phyloP scores from a whole-genome alignment of 2,113 vertebrate species.

The Vulpes ferrilata region DNA sequence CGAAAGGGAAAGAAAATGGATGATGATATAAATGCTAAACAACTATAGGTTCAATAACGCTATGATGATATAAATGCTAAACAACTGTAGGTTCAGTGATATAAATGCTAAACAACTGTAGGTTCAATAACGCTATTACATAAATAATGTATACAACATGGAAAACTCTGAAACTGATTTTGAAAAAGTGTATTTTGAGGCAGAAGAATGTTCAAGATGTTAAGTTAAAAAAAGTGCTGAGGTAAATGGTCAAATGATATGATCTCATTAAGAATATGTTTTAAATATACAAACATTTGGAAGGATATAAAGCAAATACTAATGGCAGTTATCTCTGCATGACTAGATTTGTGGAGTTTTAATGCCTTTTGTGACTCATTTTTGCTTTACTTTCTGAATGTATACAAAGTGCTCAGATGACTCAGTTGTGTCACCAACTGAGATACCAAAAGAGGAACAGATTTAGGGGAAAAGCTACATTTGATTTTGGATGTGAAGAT shows the following conservation, averaged over 20 bases:
- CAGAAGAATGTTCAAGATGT: not conserved
- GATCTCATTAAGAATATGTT: not conserved
- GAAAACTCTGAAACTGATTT: not conserved
- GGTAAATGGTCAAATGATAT: not conserved
- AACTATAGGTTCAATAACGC: not conserved
- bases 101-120: not conserved
- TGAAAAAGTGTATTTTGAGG: not conserved
- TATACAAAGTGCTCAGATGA: not conserved
- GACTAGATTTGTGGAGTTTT: not conserved
- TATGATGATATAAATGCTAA: not conserved
- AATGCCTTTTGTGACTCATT: not conserved
- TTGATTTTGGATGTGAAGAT: not conserved
- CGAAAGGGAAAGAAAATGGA: not conserved
- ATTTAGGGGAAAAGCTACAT: not conserved
- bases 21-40: not conserved
- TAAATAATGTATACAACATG: not conserved
- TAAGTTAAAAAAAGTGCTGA: not conserved
- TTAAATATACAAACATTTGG: not conserved
- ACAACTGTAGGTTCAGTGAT: not conserved
- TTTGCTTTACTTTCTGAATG: slow-evolving; percentile 26
- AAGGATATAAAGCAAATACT: not conserved
- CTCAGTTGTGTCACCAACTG: not conserved
- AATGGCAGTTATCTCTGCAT: not conserved
- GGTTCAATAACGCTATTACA: slow-evolving; percentile 32
- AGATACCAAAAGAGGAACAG: not conserved